Evolutionary conservation across 2,113 vertebrate genomes (phyloP).

Genomic region (Silurus meridionalis): DNA sequence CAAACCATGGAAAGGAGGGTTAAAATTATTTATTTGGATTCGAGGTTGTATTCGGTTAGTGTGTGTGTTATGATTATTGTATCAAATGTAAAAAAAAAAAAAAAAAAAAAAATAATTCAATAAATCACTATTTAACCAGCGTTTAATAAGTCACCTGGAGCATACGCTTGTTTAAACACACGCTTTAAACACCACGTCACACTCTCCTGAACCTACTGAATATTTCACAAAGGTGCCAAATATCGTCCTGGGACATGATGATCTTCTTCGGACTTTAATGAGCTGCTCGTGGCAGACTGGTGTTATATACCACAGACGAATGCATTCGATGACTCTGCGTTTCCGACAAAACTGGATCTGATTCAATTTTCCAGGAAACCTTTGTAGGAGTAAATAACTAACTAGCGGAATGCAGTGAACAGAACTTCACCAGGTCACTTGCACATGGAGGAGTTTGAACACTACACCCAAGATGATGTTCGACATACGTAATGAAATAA

Average conservation of each 20-base stretch:
- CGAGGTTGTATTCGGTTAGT: conserved; percentile 38
- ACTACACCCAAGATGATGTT: neutral
- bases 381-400: neutral
- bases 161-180: conserved; percentile 42
- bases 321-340: neutral
- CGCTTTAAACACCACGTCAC: neutral
- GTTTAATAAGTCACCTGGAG: conserved; percentile 5
- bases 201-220: conserved; percentile 42
- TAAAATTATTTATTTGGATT: conserved; percentile 31
- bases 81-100: neutral
- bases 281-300: conserved; percentile 15
- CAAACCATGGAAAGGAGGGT: neutral
- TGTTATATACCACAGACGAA: neutral
- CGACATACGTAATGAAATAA: neutral
- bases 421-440: neutral
- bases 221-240: conserved; percentile 52
- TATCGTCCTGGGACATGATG: conserved; percentile 11
- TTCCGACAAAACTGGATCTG: neutral
- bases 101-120: too few species aligned
- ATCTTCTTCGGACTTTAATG: conserved; percentile 28
- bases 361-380: neutral
- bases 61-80: neutral
- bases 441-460: neutral
- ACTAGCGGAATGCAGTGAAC: neutral
- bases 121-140: too few species aligned